phyloP scores from a whole-genome alignment of 2,888 invertebrate species.

The Orthosia cruda region DNA sequence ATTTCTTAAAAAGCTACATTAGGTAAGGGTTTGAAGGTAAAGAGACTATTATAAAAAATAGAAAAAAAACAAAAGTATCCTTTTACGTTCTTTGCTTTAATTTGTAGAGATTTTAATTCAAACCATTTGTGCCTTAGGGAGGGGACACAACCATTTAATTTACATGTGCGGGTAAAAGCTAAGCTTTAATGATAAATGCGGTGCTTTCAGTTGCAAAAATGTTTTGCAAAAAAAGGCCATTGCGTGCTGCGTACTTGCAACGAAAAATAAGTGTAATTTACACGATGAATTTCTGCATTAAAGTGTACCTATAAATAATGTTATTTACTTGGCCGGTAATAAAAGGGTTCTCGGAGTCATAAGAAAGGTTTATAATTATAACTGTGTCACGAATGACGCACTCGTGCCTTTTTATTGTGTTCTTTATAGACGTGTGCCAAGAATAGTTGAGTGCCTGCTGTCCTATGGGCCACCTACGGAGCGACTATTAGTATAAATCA shows the following conservation, averaged over 20 bases:
- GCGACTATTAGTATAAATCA: neutral
- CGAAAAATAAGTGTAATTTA: slow-evolving; percentile 28
- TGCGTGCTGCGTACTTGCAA: slow-evolving; percentile 28
- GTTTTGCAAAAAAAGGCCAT: slow-evolving; percentile 4
- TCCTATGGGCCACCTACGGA: neutral
- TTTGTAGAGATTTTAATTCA: slow-evolving; percentile 66
- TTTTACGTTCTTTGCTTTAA: slow-evolving; percentile 56
- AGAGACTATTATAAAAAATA: slow-evolving; percentile 36
- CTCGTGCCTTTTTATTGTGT: slow-evolving; percentile 11
- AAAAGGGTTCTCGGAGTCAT: slow-evolving; percentile 24
- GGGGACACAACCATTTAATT: slow-evolving; percentile 70
- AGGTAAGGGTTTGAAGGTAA: slow-evolving; percentile 4
- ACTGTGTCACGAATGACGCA: slow-evolving; percentile 29
- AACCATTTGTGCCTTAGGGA: slow-evolving; percentile 63
- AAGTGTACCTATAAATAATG: slow-evolving; percentile 24
- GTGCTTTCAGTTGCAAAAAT: slow-evolving; percentile 43
- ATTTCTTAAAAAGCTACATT: slow-evolving; percentile 38
- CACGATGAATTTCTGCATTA: slow-evolving; percentile 24
- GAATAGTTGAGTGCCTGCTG: neutral
- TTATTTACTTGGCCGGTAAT: slow-evolving; percentile 4
- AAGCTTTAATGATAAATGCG: slow-evolving; percentile 65
- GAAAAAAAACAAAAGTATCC: slow-evolving; percentile 50
- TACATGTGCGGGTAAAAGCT: slow-evolving; percentile 71
- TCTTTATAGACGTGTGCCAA: neutral
- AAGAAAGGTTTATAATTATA: slow-evolving; percentile 38